phyloP scores from a whole-genome alignment of 2,113 vertebrate genomes.

The Mastomys natalensis region DNA sequence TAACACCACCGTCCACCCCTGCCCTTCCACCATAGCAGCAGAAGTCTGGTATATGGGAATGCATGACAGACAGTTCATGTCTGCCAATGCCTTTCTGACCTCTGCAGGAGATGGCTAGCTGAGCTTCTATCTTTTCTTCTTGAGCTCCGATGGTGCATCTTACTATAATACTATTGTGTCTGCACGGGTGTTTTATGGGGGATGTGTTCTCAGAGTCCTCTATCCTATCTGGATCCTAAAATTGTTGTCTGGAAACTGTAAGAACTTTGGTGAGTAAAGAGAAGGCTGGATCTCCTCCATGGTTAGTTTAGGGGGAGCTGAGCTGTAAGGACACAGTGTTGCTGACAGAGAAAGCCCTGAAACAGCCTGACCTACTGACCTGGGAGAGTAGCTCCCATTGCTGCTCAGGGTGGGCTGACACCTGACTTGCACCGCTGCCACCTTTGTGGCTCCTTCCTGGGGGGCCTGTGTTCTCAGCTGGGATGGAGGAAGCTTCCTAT shows the following conservation, averaged over 20 bases:
- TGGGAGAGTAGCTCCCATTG: rapidly evolving
- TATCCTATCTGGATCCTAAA: conserved; percentile 3
- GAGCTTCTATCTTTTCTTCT: neutral
- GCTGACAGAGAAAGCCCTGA: conserved; percentile 53
- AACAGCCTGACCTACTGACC: neutral
- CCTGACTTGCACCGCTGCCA: neutral
- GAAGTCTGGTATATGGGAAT: conserved; percentile 15
- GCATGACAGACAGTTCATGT: conserved; percentile 42
- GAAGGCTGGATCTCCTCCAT: conserved; percentile 39
- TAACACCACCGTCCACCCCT: conserved; percentile 56
- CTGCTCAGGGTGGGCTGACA: rapidly evolving
- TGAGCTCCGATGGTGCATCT: conserved; percentile 10
- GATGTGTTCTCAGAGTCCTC: neutral
- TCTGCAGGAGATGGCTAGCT: neutral
- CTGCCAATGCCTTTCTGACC: conserved; percentile 51
- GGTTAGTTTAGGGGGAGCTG: neutral
- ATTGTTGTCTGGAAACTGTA: conserved; percentile 40
- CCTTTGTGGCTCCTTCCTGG: conserved; percentile 66
- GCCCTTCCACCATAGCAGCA: neutral
- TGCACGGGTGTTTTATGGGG: neutral
- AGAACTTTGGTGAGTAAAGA: neutral
- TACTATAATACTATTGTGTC: neutral
- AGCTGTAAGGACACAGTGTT: conserved; percentile 28
- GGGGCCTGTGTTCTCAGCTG: neutral
- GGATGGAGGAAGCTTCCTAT: neutral